These are phyloP conservation scores for Microcebus ravelobensis DNA, from an alignment of 2,113 vertebrate genomes.

Conservation along the genomic window DNA sequence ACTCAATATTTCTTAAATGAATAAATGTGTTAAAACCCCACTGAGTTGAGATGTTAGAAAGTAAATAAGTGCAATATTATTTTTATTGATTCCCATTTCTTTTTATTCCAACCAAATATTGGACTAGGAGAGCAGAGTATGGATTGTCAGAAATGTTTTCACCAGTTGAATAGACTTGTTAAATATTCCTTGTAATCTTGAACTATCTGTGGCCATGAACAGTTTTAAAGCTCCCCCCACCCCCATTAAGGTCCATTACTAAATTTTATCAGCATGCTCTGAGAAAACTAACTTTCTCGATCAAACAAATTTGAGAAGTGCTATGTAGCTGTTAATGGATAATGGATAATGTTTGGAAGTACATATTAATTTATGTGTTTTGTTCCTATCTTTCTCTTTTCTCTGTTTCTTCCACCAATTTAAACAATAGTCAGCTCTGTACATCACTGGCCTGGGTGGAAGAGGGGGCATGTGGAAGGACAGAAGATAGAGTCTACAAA, in stretches of 20 bases:
- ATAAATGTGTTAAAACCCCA: not conserved
- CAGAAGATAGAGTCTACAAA: not conserved
- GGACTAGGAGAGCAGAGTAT: not conserved
- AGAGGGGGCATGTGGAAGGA: not conserved
- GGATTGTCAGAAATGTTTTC: not conserved
- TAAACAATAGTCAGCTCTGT: not conserved
- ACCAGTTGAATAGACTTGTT: not conserved
- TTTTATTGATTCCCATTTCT: not conserved
- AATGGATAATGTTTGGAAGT: not conserved
- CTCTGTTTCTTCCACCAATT: not conserved
- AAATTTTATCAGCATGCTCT: not conserved
- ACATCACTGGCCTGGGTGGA: not conserved
- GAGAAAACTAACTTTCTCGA: not conserved
- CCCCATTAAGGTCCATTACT: not conserved
- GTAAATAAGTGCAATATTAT: not conserved
- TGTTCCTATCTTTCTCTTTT: not conserved
- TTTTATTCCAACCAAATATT: not conserved
- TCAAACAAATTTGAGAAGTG: not conserved
- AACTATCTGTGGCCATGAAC: not conserved
- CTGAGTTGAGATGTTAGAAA: not conserved
- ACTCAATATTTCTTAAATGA: not conserved
- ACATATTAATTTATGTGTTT: not conserved
- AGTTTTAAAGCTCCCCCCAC: not conserved
- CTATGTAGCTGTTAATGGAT: not conserved
- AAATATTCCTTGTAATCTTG: not conserved